Percentiles rank a stretch among this genome's conserved stretches.
Evolutionary conservation across 1,140 invertebrate genomes (phyloP).

Genomic region (Drosophila ambigua): DNA sequence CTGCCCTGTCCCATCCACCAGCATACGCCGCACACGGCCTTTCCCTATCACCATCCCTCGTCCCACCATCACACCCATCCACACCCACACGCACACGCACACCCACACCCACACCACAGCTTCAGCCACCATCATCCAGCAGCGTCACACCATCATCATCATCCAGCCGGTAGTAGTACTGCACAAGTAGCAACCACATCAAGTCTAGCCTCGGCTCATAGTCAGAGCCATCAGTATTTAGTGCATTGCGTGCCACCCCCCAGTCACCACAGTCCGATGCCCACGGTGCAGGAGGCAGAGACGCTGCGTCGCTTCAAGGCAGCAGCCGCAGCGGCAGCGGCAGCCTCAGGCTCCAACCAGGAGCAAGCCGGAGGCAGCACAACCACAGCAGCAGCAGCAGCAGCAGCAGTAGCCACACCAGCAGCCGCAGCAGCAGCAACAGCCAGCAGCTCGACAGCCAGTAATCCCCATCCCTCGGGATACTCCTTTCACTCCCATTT

Average conservation of each 20-base stretch:
- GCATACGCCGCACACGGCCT: conserved; percentile 44
- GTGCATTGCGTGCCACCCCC: conserved; percentile 78
- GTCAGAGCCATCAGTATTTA: conserved; percentile 83
- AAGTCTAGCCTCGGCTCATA: conserved; percentile 77
- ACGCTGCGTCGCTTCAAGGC: conserved; percentile 62
- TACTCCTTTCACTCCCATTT: conserved; percentile 79
- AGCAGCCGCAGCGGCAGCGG: conserved; percentile 10
- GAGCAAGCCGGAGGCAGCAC: too few species aligned
- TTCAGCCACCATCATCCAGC: conserved; percentile 31
- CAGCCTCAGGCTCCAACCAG: neutral
- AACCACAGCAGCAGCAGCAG: conserved; percentile 2
- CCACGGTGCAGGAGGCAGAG: conserved; percentile 78
- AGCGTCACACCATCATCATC: conserved; percentile 38
- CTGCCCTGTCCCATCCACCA: conserved; percentile 78
- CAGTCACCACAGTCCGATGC: conserved; percentile 81
- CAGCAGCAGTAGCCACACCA: conserved; percentile 3
- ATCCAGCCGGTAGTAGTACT: conserved; percentile 61
- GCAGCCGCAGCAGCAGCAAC: conserved; percentile 15
- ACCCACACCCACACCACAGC: conserved; percentile 12
- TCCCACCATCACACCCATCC: conserved; percentile 31
- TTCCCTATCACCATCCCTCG: conserved; percentile 60
- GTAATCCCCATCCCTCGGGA: conserved; percentile 15
- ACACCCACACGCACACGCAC: conserved; percentile 23
- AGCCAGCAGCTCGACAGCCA: conserved; percentile 35
- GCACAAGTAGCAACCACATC: conserved; percentile 76